Percentiles rank a stretch among this genome's conserved stretches.
These are phyloP conservation scores for Champsocephalus esox DNA, from an alignment of 2,797 vertebrate genomes.

Conservation along the genomic window DNA sequence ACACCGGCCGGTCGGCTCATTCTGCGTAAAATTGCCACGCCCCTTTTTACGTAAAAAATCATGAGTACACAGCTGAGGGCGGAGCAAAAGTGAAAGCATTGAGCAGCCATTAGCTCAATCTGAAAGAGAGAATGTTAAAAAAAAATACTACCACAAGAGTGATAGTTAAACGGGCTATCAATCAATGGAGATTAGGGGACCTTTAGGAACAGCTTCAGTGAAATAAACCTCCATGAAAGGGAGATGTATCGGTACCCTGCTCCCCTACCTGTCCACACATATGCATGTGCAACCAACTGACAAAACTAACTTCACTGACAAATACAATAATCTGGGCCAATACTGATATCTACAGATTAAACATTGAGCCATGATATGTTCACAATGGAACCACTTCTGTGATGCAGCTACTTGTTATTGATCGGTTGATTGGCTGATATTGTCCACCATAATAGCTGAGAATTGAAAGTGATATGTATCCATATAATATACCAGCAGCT, in stretches of 20 bases:
- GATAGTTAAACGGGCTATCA: no score
- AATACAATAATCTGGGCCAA: no score
- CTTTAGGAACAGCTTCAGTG: background rate
- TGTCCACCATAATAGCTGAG: no score
- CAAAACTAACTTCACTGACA: no score
- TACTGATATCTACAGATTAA: no score
- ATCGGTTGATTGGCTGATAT: background rate
- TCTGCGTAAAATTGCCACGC: slow-evolving; percentile 23
- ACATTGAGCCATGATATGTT: background rate
- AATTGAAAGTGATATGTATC: background rate
- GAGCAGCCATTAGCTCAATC: background rate
- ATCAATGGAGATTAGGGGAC: background rate
- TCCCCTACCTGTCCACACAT: background rate
- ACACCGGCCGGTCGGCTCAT: background rate
- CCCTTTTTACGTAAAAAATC: slow-evolving; percentile 34
- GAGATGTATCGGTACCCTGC: no score
- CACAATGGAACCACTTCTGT: background rate
- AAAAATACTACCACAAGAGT: background rate
- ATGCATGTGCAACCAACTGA: no score
- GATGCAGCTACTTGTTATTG: background rate
- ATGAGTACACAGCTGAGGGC: slow-evolving; percentile 8
- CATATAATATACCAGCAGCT: no score
- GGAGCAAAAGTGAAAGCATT: background rate
- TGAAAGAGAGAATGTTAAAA: background rate
- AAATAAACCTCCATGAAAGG: background rate